A percentile compares a stretch with the other conserved stretches of the same genome.
Evolutionary conservation across 2,797 vertebrate genomes (phyloP).

Genomic region (Cheracebus regulus): DNA sequence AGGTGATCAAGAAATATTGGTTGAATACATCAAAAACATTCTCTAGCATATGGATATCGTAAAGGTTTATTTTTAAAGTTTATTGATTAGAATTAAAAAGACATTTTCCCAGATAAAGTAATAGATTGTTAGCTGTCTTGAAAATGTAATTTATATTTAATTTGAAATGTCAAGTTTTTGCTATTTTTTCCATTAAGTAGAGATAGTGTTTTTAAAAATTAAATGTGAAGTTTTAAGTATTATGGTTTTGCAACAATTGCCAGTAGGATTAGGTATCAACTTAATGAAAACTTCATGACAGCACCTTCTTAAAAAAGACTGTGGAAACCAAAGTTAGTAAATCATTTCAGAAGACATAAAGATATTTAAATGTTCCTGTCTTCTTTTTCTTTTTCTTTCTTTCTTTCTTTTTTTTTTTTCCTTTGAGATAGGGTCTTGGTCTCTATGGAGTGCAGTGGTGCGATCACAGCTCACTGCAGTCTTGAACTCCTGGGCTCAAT

Average conservation of each 20-base stretch:
- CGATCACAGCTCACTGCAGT: background rate
- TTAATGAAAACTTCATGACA: background rate
- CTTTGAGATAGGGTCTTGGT: background rate
- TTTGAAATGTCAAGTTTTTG: background rate
- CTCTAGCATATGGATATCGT: background rate
- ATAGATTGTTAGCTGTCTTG: background rate
- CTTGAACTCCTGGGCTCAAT: background rate
- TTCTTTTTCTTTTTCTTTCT: too few relatives aligned
- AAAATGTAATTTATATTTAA: conserved; percentile 29
- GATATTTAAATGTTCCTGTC: background rate
- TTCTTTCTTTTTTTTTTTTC: too few relatives aligned
- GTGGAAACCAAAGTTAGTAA: conserved; percentile 6
- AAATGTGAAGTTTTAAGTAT: background rate
- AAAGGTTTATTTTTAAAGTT: background rate
- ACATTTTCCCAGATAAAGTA: conserved; percentile 8
- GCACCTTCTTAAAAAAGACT: background rate
- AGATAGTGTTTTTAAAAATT: background rate
- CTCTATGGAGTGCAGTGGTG: background rate
- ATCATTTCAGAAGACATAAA: background rate
- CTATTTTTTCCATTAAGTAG: background rate
- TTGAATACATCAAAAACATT: background rate
- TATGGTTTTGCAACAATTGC: background rate
- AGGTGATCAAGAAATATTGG: background rate
- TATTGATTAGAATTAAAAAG: background rate
- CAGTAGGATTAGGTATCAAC: background rate